Conservation (phyloP, 2,888 invertebrate species). For the Chloroclystis v-ata region DNA sequence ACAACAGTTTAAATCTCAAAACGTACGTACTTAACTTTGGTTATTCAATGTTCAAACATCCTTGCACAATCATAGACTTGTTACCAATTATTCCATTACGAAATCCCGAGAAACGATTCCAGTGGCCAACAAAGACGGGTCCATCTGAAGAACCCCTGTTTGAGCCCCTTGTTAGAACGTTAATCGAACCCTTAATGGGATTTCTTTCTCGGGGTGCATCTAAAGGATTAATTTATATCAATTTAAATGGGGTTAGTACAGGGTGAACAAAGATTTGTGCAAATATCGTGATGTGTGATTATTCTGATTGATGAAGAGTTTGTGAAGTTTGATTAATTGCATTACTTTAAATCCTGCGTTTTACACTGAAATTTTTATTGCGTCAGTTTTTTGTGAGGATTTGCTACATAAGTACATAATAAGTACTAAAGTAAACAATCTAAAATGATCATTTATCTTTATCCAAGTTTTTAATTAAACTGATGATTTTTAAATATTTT, state of each 20-base stretch:
- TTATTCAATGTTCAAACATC: too few species aligned
- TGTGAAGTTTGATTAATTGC: conserved; percentile 9
- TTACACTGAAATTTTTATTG: too few species aligned
- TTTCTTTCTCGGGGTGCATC: conserved; percentile 76
- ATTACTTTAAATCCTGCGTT: neutral
- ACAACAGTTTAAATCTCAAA: too few species aligned
- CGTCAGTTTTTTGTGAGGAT: too few species aligned
- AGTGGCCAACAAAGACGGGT: neutral
- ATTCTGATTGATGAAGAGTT: conserved; percentile 19
- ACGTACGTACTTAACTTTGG: too few species aligned
- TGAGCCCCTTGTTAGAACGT: conserved; percentile 62
- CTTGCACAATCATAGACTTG: neutral
- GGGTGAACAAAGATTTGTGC: conserved; percentile 39
- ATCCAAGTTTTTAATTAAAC: too few species aligned
- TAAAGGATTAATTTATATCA: conserved; percentile 79
- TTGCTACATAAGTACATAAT: too few species aligned
- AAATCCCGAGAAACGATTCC: neutral
- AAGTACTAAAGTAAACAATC: too few species aligned
- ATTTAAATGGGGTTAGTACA: conserved; percentile 69
- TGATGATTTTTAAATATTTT: too few species aligned
- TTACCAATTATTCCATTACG: conserved; percentile 1
- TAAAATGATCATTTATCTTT: too few species aligned
- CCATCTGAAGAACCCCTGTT: conserved; percentile 10
- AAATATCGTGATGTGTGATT: conserved; percentile 17
- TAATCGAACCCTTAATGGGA: conserved; percentile 78